phyloP scores from a whole-genome alignment of 2,888 invertebrate genomes.

The Ellobium chinense region DNA sequence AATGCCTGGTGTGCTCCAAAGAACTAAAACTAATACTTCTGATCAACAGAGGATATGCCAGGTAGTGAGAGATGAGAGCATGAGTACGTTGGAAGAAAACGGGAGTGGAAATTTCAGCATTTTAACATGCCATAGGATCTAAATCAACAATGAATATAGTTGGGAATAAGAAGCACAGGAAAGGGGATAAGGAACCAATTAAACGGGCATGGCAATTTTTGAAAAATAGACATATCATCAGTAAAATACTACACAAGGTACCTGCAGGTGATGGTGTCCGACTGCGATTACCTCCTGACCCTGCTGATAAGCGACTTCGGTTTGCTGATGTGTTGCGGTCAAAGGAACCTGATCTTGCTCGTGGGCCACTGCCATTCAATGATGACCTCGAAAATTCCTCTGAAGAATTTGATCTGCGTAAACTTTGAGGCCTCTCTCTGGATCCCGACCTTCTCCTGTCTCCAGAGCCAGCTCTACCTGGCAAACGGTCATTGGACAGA shows the following conservation, averaged over 20 bases:
- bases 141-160: neutral
- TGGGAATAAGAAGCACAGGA: neutral
- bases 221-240: neutral
- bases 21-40: too few relatives aligned
- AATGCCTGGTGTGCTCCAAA: too few relatives aligned
- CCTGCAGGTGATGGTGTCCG: conserved; percentile 69
- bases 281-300: conserved; percentile 57
- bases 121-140: neutral
- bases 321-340: conserved; percentile 49
- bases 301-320: conserved; percentile 58
- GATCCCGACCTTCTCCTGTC: conserved; percentile 60
- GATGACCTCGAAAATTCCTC: conserved; percentile 35
- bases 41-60: too few relatives aligned
- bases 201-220: neutral
- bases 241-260: too few relatives aligned
- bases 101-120: too few relatives aligned
- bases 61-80: too few relatives aligned
- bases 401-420: conserved; percentile 47
- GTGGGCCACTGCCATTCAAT: conserved; percentile 37
- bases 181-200: neutral
- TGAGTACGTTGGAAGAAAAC: too few relatives aligned
- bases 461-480: conserved; percentile 52
- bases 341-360: conserved; percentile 44
- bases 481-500: conserved; percentile 56
- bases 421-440: conserved; percentile 57